phyloP scores from a whole-genome alignment of 30 jellyfish, hydroid and myxozoan genomes.

The Catostylus mosaicus region DNA sequence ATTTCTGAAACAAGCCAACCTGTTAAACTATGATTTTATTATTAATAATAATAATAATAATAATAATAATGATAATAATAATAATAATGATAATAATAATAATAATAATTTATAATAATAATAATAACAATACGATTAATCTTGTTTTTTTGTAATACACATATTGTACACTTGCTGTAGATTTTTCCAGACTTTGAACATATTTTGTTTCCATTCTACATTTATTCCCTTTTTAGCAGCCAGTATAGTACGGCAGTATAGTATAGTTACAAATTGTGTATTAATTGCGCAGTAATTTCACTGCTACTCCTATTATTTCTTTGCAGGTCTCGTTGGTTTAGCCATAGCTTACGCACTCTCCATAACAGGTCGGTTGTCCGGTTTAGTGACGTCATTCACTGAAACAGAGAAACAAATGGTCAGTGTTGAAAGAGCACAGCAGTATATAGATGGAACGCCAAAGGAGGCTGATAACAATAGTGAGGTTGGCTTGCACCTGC shows the following conservation, averaged over 20 bases:
- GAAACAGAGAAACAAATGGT: constrained; percentile 94
- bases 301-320: neutral
- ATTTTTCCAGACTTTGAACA: too few relatives aligned
- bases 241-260: neutral
- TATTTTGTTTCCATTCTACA: neutral
- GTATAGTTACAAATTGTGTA: neutral
- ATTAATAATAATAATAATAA: too few relatives aligned
- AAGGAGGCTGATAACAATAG: constrained; percentile 60
- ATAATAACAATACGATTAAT: too few relatives aligned
- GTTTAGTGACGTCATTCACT: constrained; percentile 81
- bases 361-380: constrained; percentile 64
- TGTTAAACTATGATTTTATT: too few relatives aligned
- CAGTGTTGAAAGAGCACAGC: constrained; percentile 88
- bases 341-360: constrained; percentile 98
- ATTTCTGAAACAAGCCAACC: too few relatives aligned
- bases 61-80: too few relatives aligned
- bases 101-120: too few relatives aligned
- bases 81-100: too few relatives aligned
- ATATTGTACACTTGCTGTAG: too few relatives aligned
- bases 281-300: too few relatives aligned
- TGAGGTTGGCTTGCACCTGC: neutral
- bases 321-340: constrained; percentile 92
- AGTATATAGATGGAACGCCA: constrained; percentile 77
- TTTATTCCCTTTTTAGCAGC: neutral
- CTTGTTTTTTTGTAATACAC: too few relatives aligned